Percentiles rank a stretch among this genome's conserved stretches.
Evolutionary conservation across 2,113 vertebrate species (phyloP).

Genomic region (Halcyon senegalensis): DNA sequence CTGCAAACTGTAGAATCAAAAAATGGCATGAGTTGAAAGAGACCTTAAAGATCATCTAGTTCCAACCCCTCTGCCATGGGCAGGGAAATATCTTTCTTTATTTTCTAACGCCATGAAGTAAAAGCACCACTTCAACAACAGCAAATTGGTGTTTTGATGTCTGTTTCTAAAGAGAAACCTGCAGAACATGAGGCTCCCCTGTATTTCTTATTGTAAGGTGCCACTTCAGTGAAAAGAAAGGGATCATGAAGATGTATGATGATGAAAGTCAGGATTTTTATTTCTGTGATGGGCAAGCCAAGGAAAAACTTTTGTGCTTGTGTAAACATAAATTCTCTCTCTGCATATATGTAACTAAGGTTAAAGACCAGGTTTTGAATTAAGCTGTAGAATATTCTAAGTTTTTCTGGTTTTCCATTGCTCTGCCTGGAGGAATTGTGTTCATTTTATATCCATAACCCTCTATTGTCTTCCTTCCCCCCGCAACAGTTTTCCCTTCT

Average conservation of each 20-base stretch:
- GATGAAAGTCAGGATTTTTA: constrained; percentile 2
- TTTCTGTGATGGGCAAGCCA: neutral
- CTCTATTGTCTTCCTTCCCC: accelerated
- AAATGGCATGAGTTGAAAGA: no score
- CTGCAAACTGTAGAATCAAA: neutral
- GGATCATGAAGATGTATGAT: neutral
- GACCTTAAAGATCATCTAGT: no score
- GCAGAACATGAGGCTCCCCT: neutral
- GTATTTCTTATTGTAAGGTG: neutral
- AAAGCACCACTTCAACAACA: neutral
- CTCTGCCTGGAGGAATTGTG: neutral
- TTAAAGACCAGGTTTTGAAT: neutral
- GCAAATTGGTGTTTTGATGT: neutral
- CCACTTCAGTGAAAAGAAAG: neutral
- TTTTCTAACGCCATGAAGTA: neutral
- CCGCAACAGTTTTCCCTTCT: neutral
- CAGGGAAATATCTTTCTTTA: neutral
- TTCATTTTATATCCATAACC: neutral
- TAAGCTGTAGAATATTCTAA: neutral
- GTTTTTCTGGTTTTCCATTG: neutral
- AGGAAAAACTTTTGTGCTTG: neutral
- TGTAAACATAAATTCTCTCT: neutral
- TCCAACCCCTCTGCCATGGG: no score
- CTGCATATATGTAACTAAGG: neutral
- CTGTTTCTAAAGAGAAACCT: neutral